Evolutionary conservation across 1,140 invertebrate species (phyloP), one percentile per base, ranked within the genome.

Genomic region (Physella acuta): DNA sequence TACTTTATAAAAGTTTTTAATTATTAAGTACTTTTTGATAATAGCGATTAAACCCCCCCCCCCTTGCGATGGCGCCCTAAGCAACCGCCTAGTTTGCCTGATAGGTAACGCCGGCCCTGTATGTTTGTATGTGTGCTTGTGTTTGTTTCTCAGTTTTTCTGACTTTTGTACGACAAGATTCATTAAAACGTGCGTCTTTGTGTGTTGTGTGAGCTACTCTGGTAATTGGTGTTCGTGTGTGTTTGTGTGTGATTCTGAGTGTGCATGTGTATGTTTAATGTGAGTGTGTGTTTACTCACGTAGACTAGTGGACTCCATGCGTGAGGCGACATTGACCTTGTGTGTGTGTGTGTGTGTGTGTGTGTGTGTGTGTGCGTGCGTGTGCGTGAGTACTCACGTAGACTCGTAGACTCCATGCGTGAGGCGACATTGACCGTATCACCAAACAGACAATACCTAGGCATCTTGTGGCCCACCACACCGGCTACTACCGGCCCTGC

Each of bases 381-480:
- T n/a, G n/a, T n/a, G n/a, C n/a, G n/a, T n/a, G 51, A 5, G 11
- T 26, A 51, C 62, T 65, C 52, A 65, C 62, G 62, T 51, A 65
- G 44, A 65, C 62, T 65, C n/a, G 62, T 65, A 3, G 80, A 82
- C 61, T 84, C 82, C 81, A 84, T 82, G 52, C 82, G 72, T 16
- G 76, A 79, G 0, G 82, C 76, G 20, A 81, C 82, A 58, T 84
- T 84, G 8, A 84, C 82, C 3, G 82, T 83, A 64, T 84, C 82
- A 2, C 82, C 81, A 75, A 83, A 83, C 31, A 84, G 62, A 72
- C 81, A 83, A 60, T 84, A 84, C 56, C 81, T 52, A 0, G 82
- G 82, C 81, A 83, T 84, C 64, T 82, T 82, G 2, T 76, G 74
- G 11, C 82, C 82, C 31, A 95, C 93, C 30, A 93, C 92, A 17